A percentile compares a stretch with the other conserved stretches of the same genome.
phyloP scores from a whole-genome alignment of 2,888 invertebrate genomes.

The Pollenia griseotomentosa region DNA sequence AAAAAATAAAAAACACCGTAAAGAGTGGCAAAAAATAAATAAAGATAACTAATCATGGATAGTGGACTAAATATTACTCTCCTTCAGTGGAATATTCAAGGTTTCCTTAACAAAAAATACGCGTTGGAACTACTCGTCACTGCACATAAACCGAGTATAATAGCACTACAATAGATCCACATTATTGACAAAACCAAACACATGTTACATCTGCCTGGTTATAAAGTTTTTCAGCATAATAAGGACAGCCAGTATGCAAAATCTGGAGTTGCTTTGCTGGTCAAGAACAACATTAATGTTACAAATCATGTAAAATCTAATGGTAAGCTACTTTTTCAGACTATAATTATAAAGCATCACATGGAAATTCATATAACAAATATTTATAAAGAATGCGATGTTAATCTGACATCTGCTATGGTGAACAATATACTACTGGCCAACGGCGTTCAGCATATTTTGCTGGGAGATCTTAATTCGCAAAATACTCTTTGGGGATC shows the following conservation, averaged over 20 bases:
- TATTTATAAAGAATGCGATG: conserved; percentile 27
- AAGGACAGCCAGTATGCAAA: conserved; percentile 1
- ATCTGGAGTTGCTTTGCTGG: conserved; percentile 25
- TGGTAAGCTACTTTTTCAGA: conserved; percentile 12
- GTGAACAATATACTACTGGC: neutral
- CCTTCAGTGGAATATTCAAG: conserved; percentile 51
- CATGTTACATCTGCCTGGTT: neutral
- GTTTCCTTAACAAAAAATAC: conserved; percentile 12
- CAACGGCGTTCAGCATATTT: conserved; percentile 9
- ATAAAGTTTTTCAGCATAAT: conserved; percentile 17
- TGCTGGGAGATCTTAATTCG: conserved; percentile 20
- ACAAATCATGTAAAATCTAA: neutral
- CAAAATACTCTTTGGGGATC: neutral
- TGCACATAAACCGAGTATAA: conserved; percentile 7
- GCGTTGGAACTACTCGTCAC: conserved; percentile 16
- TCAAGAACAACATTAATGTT: conserved; percentile 13
- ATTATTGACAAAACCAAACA: neutral
- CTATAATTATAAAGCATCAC: conserved; percentile 5
- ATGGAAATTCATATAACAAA: conserved; percentile 8
- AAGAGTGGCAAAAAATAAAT: conserved; percentile 4
- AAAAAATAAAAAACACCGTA: neutral
- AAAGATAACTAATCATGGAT: conserved; percentile 14
- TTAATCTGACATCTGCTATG: conserved; percentile 12
- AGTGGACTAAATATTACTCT: conserved; percentile 14
- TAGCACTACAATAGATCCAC: conserved; percentile 9